These are phyloP conservation scores for Umimayanthus chanpuru DNA, from an alignment of 92 coral and sea anemone species.

Conservation along the genomic window DNA sequence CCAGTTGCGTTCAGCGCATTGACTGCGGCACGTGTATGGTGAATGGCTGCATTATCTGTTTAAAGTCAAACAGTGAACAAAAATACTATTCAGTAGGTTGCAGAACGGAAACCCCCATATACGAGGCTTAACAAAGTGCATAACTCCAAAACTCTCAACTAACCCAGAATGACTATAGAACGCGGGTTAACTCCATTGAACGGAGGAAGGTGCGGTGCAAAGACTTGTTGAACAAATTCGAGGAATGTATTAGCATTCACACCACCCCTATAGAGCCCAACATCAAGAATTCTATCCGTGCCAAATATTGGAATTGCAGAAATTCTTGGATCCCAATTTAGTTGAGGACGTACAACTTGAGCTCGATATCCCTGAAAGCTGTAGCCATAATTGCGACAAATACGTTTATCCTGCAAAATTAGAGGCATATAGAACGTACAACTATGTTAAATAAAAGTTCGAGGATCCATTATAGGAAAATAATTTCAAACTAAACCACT, in stretches of 20 bases:
- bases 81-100: neutral
- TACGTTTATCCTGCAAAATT: too few species aligned
- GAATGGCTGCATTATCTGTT: conserved; percentile 44
- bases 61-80: neutral
- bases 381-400: too few species aligned
- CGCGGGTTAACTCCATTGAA: conserved; percentile 45
- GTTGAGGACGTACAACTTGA: conserved; percentile 5
- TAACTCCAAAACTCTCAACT: neutral
- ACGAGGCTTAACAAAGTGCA: too few species aligned
- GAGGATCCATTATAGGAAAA: too few species aligned
- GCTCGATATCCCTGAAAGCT: conserved; percentile 11
- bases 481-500: too few species aligned
- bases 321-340: conserved; percentile 42
- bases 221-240: conserved; percentile 6
- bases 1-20: conserved; percentile 37
- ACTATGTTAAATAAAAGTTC: too few species aligned
- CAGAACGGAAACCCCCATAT: too few species aligned
- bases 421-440: too few species aligned
- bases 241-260: conserved; percentile 38
- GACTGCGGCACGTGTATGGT: conserved; percentile 20
- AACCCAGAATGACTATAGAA: conserved; percentile 46
- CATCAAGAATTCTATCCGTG: conserved; percentile 38
- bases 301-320: conserved; percentile 37
- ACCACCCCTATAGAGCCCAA: conserved; percentile 22
- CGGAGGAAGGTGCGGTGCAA: conserved; percentile 20